Percentiles rank a stretch among this genome's conserved stretches.
phyloP scores from a whole-genome alignment of 1,140 invertebrate species.

The Drosophila trapezifrons region DNA sequence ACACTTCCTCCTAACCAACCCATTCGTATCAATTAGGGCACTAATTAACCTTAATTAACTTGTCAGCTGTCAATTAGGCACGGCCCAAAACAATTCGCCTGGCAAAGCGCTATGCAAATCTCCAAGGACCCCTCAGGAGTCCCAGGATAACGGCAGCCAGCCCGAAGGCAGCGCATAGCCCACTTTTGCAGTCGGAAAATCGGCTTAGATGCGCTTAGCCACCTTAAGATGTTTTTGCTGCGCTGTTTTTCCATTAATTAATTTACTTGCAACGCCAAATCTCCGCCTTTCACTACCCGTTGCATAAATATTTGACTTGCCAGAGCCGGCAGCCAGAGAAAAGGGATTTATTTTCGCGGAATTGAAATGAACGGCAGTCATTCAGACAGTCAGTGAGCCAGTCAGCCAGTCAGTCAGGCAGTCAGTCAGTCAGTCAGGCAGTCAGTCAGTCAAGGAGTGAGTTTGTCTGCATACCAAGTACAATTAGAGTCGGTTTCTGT shows the following conservation, averaged over 20 bases:
- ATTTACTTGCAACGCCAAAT: conserved; percentile 64
- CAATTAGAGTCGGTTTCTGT: conserved; percentile 62
- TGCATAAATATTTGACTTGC: conserved; percentile 78
- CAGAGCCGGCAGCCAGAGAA: conserved; percentile 24
- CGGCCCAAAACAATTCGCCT: conserved; percentile 36
- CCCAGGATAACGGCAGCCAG: not conserved
- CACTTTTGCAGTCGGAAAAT: conserved; percentile 33
- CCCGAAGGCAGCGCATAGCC: conserved; percentile 2
- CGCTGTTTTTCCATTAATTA: conserved; percentile 70
- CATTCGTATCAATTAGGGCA: conserved; percentile 71
- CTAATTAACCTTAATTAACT: conserved; percentile 72
- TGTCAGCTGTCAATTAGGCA: conserved; percentile 74
- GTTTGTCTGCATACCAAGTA: conserved; percentile 67
- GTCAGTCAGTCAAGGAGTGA: conserved; percentile 24
- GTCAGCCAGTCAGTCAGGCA: conserved; percentile 34
- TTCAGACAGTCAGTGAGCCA: too few relatives aligned
- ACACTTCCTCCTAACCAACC: not conserved
- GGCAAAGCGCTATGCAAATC: conserved; percentile 48
- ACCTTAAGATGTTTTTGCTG: conserved; percentile 38
- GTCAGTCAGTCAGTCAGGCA: conserved; percentile 26
- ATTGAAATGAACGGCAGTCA: conserved; percentile 58
- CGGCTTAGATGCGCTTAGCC: conserved; percentile 52
- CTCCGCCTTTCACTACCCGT: conserved; percentile 36
- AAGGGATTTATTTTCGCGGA: conserved; percentile 40
- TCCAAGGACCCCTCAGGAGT: conserved; percentile 15